These are phyloP conservation scores for Dendrolimus punctatus DNA, from an alignment of 1,140 invertebrate species.

Conservation along the genomic window DNA sequence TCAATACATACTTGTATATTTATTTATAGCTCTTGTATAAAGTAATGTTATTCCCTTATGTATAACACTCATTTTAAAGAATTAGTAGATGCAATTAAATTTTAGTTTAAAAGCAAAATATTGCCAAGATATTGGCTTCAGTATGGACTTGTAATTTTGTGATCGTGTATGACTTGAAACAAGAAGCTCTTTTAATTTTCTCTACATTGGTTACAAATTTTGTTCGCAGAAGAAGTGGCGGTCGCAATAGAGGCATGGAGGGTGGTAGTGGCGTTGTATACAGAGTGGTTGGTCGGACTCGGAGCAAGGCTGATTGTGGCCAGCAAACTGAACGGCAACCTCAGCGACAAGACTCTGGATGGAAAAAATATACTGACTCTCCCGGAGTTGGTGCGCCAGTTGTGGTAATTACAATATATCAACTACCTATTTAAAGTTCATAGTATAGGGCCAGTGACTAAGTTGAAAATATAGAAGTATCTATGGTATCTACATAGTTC, in stretches of 20 bases:
- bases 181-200: not conserved
- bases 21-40: too few species aligned
- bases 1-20: too few species aligned
- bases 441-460: too few species aligned
- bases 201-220: not conserved
- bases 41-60: too few species aligned
- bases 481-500: too few species aligned
- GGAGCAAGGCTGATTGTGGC: conserved; percentile 62
- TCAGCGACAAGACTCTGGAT: conserved; percentile 60
- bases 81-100: too few species aligned
- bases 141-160: not conserved
- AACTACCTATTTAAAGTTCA: not conserved
- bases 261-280: conserved; percentile 58
- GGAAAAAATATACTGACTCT: conserved; percentile 73
- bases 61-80: too few species aligned
- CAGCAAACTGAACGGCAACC: conserved; percentile 65
- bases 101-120: too few species aligned
- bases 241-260: conserved; percentile 57
- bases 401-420: conserved; percentile 30
- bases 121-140: too few species aligned
- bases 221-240: conserved; percentile 39
- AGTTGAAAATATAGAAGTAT: too few species aligned
- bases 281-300: conserved; percentile 51
- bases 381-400: conserved; percentile 73
- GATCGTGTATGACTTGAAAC: not conserved